Percentiles rank a stretch among this genome's conserved stretches.
Evolutionary conservation across 1,140 invertebrate genomes (phyloP).

Genomic region (Diorhabda elongata): DNA sequence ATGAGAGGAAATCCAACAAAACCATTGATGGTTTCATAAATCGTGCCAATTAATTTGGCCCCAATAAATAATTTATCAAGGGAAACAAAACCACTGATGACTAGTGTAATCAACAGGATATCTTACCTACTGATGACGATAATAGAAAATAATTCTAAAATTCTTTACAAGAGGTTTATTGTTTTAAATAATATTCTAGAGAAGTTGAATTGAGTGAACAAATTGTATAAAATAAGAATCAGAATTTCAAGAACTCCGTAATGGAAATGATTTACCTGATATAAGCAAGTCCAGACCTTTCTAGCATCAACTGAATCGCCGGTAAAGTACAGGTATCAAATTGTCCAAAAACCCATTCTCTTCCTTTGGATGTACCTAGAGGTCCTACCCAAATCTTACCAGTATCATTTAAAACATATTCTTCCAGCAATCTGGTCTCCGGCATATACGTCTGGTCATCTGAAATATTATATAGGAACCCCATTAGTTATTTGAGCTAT

Average conservation of each 20-base stretch:
- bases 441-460: slow-evolving; percentile 66
- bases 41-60: no score
- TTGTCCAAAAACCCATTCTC: slow-evolving; percentile 71
- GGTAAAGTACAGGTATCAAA: slow-evolving; percentile 61
- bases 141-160: not conserved
- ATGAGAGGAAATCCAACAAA: no score
- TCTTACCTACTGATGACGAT: not conserved
- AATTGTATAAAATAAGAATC: no score
- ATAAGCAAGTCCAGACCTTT: slow-evolving; percentile 52
- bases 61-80: no score
- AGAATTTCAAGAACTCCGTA: not conserved
- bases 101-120: no score
- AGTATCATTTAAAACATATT: slow-evolving; percentile 68
- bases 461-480: slow-evolving; percentile 35
- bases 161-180: not conserved
- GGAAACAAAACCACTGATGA: no score
- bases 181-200: no score
- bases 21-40: no score
- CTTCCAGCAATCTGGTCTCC: slow-evolving; percentile 56
- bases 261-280: slow-evolving; percentile 19
- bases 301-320: slow-evolving; percentile 58
- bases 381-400: slow-evolving; percentile 73
- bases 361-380: slow-evolving; percentile 54
- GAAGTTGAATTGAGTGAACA: no score
- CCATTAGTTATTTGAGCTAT: no score